A percentile compares a stretch with the other conserved stretches of the same genome.
Conservation (phyloP, 2,797 vertebrate genomes). For the Menidia menidia region DNA sequence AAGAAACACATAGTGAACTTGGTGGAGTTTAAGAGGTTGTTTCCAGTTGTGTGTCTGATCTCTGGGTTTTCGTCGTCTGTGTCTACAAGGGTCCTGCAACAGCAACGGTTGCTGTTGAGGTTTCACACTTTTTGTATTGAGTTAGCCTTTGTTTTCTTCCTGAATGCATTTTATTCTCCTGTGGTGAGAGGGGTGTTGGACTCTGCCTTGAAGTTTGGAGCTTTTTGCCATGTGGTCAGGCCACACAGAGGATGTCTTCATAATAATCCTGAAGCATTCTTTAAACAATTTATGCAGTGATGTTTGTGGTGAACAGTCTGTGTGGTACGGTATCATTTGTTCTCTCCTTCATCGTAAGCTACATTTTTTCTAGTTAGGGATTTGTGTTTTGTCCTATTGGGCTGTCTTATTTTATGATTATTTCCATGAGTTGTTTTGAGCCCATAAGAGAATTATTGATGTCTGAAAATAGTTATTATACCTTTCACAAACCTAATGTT, state of each 20-base stretch:
- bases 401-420: not conserved
- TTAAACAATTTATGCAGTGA: conserved; percentile 1
- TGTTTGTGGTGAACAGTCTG: conserved; percentile 29
- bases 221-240: conserved; percentile 41
- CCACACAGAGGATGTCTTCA: conserved; percentile 56
- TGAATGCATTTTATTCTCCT: conserved; percentile 8
- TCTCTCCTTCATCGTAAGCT: not conserved
- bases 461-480: not conserved
- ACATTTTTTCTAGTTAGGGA: not conserved
- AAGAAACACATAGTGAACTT: not conserved
- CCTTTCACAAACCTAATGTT: not conserved
- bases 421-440: not conserved
- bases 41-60: not conserved
- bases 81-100: conserved; percentile 6
- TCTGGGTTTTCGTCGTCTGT: not conserved
- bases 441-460: not conserved
- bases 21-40: too few relatives aligned
- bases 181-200: conserved; percentile 31
- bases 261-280: conserved; percentile 20
- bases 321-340: conserved; percentile 35
- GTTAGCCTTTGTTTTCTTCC: conserved; percentile 14
- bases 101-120: conserved; percentile 8
- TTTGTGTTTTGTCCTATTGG: not conserved
- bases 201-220: conserved; percentile 39
- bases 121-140: conserved; percentile 17